phyloP scores from a whole-genome alignment of 2,113 vertebrate genomes.

The Castor canadensis region DNA sequence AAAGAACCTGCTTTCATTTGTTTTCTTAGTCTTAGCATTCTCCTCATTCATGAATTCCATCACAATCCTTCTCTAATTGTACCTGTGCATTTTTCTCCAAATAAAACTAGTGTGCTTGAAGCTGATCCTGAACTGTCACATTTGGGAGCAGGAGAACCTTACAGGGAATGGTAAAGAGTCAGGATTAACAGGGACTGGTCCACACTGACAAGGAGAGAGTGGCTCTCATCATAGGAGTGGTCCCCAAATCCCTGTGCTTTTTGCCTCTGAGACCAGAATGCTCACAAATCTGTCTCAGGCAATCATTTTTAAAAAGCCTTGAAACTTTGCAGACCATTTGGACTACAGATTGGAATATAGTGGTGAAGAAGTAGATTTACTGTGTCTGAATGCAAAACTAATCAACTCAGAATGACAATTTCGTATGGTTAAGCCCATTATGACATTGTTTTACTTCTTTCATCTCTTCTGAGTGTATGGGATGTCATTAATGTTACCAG shows the following conservation, averaged over 20 bases:
- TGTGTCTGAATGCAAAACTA: conserved; percentile 78
- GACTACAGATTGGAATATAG: conserved; percentile 78
- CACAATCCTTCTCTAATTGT: not conserved
- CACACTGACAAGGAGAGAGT: not conserved
- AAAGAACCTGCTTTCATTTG: conserved; percentile 69
- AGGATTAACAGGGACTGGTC: not conserved
- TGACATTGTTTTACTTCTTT: conserved; percentile 83
- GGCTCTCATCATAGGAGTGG: not conserved
- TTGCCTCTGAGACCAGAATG: conserved; percentile 55
- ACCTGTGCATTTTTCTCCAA: conserved; percentile 71
- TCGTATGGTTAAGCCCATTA: conserved; percentile 82
- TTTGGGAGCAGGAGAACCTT: conserved; percentile 61
- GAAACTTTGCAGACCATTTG: conserved; percentile 77
- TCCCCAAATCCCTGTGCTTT: conserved; percentile 15
- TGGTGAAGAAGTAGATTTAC: conserved; percentile 72
- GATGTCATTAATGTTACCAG: conserved; percentile 84
- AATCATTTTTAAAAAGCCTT: conserved; percentile 51
- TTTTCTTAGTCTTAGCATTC: not conserved
- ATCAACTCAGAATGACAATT: conserved; percentile 81
- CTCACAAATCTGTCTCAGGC: conserved; percentile 63
- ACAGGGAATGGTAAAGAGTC: not conserved
- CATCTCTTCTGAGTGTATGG: conserved; percentile 84
- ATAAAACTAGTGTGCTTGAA: conserved; percentile 70
- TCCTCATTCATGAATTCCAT: not conserved
- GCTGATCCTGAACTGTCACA: conserved; percentile 32